These are phyloP conservation scores for Petrocephalus schoutedeni DNA, from an alignment of 2,797 vertebrate genomes.

Conservation along the genomic window DNA sequence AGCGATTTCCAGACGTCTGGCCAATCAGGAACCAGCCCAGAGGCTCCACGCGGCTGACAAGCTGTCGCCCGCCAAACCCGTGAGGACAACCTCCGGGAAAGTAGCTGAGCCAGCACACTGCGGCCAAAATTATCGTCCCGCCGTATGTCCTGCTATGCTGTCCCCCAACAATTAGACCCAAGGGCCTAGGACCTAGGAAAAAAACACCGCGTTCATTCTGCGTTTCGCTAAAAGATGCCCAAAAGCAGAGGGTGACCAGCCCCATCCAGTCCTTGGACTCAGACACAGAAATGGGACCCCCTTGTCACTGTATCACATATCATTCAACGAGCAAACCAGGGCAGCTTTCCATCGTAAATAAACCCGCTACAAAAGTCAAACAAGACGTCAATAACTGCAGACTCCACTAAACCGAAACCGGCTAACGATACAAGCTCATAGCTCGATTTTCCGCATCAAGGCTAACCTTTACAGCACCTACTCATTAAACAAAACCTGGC, in stretches of 20 bases:
- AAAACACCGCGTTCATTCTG: neutral
- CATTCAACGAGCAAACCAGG: neutral
- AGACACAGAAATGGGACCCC: neutral
- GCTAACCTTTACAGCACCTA: conserved; percentile 1
- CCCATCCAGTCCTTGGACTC: neutral
- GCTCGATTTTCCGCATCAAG: neutral
- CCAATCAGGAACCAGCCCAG: neutral
- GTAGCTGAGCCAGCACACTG: neutral
- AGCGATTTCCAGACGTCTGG: neutral
- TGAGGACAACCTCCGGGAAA: neutral
- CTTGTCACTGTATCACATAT: neutral
- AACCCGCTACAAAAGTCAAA: neutral
- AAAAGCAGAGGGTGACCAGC: neutral
- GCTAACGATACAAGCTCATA: neutral
- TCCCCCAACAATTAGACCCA: neutral
- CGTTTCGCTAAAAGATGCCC: neutral
- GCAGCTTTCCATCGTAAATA: neutral
- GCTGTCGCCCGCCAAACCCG: neutral
- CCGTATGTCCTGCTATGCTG: neutral
- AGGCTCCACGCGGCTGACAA: neutral
- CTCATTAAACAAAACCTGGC: neutral
- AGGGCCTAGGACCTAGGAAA: neutral
- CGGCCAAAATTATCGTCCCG: neutral
- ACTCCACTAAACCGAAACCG: neutral
- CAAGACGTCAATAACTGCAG: neutral